phyloP scores from a whole-genome alignment of 2,888 invertebrate species.

The Yponomeuta plumbellus region DNA sequence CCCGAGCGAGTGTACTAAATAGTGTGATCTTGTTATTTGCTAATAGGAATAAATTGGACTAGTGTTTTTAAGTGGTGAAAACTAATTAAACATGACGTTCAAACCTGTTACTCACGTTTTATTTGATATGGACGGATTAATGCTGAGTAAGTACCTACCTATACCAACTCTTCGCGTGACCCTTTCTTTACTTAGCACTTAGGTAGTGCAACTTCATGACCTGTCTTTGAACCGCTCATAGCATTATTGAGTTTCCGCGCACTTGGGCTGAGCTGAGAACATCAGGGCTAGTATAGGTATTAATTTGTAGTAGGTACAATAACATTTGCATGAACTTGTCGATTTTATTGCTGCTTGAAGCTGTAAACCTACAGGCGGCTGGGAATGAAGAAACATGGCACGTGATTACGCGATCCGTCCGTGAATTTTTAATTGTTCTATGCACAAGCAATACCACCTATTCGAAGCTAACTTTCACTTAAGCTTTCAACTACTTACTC shows the following conservation, averaged over 20 bases:
- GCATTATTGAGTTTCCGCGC: not conserved
- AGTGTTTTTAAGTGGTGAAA: not conserved
- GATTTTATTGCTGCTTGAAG: too few relatives aligned
- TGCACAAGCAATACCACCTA: too few relatives aligned
- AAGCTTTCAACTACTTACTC: too few relatives aligned
- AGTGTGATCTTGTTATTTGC: not conserved
- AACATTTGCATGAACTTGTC: too few relatives aligned
- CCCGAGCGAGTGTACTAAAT: not conserved
- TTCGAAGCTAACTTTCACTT: too few relatives aligned
- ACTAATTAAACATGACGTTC: constrained; percentile 37
- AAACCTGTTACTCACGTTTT: constrained; percentile 53
- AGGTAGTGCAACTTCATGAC: not conserved
- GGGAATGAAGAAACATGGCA: too few relatives aligned
- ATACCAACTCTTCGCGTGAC: not conserved
- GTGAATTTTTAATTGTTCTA: too few relatives aligned
- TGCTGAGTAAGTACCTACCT: constrained; percentile 52
- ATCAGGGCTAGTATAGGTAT: too few relatives aligned
- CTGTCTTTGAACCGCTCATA: not conserved
- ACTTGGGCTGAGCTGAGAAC: too few relatives aligned
- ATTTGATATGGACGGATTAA: constrained; percentile 68
- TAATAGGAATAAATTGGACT: not conserved
- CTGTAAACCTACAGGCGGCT: too few relatives aligned
- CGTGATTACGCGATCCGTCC: too few relatives aligned
- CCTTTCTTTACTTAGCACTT: not conserved
- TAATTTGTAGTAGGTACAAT: too few relatives aligned